Percentiles rank a stretch among this genome's conserved stretches.
Conservation (phyloP, 2,888 invertebrate genomes). For the Sabellastarte sp. region DNA sequence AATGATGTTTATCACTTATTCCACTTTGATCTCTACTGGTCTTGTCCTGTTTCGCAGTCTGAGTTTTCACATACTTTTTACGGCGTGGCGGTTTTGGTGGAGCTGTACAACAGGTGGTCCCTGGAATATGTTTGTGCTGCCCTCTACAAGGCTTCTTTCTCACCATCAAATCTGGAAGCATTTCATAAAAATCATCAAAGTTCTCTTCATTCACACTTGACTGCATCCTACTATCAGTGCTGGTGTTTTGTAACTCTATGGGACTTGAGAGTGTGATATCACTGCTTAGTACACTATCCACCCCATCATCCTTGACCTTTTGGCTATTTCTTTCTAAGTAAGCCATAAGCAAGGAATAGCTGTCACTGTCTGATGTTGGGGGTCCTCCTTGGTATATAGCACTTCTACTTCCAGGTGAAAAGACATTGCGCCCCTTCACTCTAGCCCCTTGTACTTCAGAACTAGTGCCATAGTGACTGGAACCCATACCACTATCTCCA, state of each 20-base stretch:
- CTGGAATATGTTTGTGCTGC: neutral
- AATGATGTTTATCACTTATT: no score
- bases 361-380: neutral
- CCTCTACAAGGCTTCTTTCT: conserved; percentile 2
- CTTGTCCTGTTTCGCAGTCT: neutral
- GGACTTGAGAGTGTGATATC: neutral
- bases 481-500: conserved; percentile 13
- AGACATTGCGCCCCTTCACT: neutral
- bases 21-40: neutral
- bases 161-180: neutral
- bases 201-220: neutral
- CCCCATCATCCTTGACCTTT: neutral
- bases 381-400: neutral
- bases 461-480: neutral
- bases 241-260: neutral
- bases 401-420: conserved; percentile 1
- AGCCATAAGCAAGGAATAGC: neutral
- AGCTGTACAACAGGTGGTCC: neutral
- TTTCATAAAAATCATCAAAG: neutral
- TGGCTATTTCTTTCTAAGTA: neutral
- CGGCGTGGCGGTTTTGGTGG: neutral
- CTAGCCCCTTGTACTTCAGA: neutral
- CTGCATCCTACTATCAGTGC: neutral
- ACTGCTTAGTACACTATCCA: neutral
- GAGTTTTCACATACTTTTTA: neutral